A percentile compares a stretch with the other conserved stretches of the same genome.
phyloP scores from a whole-genome alignment of 2,888 invertebrate species.

The Coronaproctus castanopsis region DNA sequence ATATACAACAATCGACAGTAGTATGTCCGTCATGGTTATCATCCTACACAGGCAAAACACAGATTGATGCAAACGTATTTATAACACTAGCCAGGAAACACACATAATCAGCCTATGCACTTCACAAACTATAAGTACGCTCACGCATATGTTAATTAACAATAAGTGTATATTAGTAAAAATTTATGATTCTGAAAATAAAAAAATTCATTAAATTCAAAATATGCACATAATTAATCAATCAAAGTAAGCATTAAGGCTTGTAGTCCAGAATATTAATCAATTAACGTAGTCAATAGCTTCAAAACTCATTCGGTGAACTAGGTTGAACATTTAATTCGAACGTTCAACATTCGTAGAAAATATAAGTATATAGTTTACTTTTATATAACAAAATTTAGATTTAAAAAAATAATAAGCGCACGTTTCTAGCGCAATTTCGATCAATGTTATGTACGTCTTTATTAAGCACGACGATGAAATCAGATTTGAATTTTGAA shows the following conservation, averaged over 20 bases:
- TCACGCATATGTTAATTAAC: slow-evolving; percentile 3
- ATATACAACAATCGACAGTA: slow-evolving; percentile 3
- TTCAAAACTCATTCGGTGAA: too few relatives aligned
- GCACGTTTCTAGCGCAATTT: too few relatives aligned
- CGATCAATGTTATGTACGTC: too few relatives aligned
- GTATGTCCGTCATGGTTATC: slow-evolving; percentile 9
- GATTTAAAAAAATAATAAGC: too few relatives aligned
- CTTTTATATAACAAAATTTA: too few relatives aligned
- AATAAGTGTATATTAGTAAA: background rate
- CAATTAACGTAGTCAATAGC: too few relatives aligned
- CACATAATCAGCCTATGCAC: background rate
- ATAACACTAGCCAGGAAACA: background rate
- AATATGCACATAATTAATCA: background rate
- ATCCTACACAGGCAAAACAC: slow-evolving; percentile 13
- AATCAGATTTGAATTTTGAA: too few relatives aligned
- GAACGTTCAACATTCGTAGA: too few relatives aligned
- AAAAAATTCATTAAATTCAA: background rate
- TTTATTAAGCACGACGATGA: too few relatives aligned
- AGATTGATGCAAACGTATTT: background rate
- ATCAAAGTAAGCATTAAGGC: background rate
- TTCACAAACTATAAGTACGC: slow-evolving; percentile 9
- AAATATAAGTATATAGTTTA: too few relatives aligned
- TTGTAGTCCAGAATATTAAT: background rate
- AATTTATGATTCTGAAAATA: background rate
- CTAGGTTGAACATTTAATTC: too few relatives aligned